A percentile compares a stretch with the other conserved stretches of the same genome.
Conservation (phyloP, 1,140 invertebrate species). For the Zaprionus ornatus region DNA sequence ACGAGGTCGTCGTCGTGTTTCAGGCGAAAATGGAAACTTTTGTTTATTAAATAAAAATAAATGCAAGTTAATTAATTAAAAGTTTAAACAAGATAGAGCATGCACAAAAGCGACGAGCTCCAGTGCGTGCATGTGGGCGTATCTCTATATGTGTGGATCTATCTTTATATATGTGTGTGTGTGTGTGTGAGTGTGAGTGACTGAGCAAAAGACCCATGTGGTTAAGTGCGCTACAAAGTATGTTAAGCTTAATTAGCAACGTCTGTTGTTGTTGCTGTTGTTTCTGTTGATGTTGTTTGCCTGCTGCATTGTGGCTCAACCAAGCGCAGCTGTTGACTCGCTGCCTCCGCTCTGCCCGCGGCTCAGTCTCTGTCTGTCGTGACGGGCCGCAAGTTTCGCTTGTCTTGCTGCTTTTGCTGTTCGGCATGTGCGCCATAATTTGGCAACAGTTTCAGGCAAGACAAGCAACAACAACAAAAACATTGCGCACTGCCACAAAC, state of each 20-base stretch:
- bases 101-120: slow-evolving; percentile 33
- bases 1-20: slow-evolving; percentile 1
- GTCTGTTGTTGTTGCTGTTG: slow-evolving; percentile 8
- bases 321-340: slow-evolving; percentile 37
- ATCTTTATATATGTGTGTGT: neutral
- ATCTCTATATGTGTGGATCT: neutral
- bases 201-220: slow-evolving; percentile 28
- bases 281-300: slow-evolving; percentile 2
- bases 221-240: slow-evolving; percentile 43
- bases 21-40: slow-evolving; percentile 57
- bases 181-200: slow-evolving; percentile 17
- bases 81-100: slow-evolving; percentile 73
- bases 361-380: slow-evolving; percentile 1
- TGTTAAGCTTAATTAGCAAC: slow-evolving; percentile 64
- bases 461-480: slow-evolving; percentile 24
- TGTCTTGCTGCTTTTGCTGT: slow-evolving; percentile 16
- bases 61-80: slow-evolving; percentile 81
- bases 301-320: slow-evolving; percentile 30
- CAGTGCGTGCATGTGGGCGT: neutral
- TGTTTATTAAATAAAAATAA: slow-evolving; percentile 79
- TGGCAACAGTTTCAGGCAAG: slow-evolving; percentile 51
- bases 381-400: slow-evolving; percentile 17
- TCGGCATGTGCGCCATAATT: slow-evolving; percentile 53
- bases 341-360: neutral
- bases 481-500: slow-evolving; percentile 14